Evolutionary conservation across 2,797 vertebrate species (phyloP).

Genomic region (Macroramphosus scolopax): DNA sequence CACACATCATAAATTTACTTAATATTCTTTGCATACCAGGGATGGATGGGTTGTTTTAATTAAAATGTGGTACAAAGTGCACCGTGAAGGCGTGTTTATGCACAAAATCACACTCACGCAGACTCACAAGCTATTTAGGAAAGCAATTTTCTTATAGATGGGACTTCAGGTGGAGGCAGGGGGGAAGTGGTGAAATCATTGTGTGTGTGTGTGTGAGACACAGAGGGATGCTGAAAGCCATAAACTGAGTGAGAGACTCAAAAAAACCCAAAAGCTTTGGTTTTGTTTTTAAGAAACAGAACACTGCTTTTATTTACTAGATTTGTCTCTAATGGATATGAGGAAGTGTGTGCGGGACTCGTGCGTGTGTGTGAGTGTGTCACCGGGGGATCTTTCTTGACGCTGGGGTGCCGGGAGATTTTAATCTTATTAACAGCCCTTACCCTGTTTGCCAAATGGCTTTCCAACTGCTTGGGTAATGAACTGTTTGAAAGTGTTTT

Average conservation of each 20-base stretch:
- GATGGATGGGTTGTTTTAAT: conserved; percentile 58
- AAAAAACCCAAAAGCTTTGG: conserved; percentile 46
- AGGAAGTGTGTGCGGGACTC: too few species aligned
- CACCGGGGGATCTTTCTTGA: conserved; percentile 49
- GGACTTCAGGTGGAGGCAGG: conserved; percentile 42
- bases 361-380: conserved; percentile 23
- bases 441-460: conserved; percentile 70
- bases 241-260: conserved; percentile 24
- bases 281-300: conserved; percentile 24
- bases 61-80: conserved; percentile 70
- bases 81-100: conserved; percentile 36
- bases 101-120: conserved; percentile 8
- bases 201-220: conserved; percentile 17
- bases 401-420: conserved; percentile 61
- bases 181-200: conserved; percentile 30
- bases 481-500: conserved; percentile 73
- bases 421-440: conserved; percentile 77
- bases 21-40: conserved; percentile 63
- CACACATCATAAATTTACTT: conserved; percentile 66
- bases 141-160: conserved; percentile 33
- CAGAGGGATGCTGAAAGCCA: conserved; percentile 3
- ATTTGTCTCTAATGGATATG: conserved; percentile 23
- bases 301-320: conserved; percentile 43
- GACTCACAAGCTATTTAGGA: conserved; percentile 42
- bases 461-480: conserved; percentile 76